phyloP scores from a whole-genome alignment of 2,113 vertebrate species.

The Chlorodrepanis virens region DNA sequence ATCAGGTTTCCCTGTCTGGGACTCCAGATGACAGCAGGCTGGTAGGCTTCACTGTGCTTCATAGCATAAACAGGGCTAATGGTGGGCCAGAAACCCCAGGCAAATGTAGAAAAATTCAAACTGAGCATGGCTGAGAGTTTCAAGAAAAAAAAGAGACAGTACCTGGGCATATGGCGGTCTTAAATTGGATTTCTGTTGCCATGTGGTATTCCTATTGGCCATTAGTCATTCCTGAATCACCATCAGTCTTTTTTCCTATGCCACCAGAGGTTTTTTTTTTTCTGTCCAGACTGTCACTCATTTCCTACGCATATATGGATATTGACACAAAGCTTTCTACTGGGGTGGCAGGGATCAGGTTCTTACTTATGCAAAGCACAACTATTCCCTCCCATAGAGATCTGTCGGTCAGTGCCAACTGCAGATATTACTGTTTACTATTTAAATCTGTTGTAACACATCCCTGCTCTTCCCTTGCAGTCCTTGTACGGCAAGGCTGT shows the following conservation, averaged over 20 bases:
- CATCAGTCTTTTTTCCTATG: neutral
- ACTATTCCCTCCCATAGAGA: neutral
- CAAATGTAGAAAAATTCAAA: neutral
- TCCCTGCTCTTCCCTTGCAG: neutral
- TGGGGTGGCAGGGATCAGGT: neutral
- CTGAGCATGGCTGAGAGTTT: neutral
- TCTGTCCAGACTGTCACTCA: neutral
- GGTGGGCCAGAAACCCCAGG: neutral
- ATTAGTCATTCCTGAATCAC: conserved; percentile 34
- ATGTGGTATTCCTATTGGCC: neutral
- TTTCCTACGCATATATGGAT: neutral
- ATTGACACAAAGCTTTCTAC: neutral
- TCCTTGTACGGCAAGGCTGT: neutral
- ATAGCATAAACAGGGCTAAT: neutral
- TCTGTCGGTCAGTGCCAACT: neutral
- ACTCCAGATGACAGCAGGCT: neutral
- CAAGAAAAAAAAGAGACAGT: neutral
- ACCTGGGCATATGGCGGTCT: neutral
- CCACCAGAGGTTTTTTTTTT: neutral
- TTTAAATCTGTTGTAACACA: neutral
- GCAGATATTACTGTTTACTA: neutral
- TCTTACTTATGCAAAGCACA: neutral
- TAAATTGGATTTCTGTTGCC: neutral
- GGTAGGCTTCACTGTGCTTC: neutral
- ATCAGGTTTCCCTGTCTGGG: neutral